phyloP scores from a whole-genome alignment of 64 coral and sea anemone genomes.

The Pocillopora damicornis region DNA sequence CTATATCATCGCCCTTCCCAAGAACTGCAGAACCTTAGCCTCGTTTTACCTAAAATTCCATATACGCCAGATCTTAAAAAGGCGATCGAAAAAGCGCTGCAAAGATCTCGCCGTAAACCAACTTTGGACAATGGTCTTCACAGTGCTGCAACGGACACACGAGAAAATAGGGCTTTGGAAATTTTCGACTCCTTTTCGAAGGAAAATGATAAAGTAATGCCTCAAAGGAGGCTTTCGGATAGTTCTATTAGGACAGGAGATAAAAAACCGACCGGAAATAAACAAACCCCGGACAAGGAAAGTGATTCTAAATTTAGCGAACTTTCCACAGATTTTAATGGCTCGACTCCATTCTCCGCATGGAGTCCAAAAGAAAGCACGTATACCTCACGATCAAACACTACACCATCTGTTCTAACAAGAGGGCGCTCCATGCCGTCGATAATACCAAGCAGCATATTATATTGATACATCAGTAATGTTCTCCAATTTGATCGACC shows the following conservation, averaged over 20 bases:
- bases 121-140: background rate
- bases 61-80: constrained; percentile 74
- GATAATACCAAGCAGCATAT: constrained; percentile 23
- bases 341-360: constrained; percentile 37
- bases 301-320: constrained; percentile 40
- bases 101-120: constrained; percentile 15
- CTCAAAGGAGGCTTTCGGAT: constrained; percentile 35
- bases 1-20: constrained; percentile 48
- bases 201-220: background rate
- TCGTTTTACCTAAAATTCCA: constrained; percentile 75
- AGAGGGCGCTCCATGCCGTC: constrained; percentile 16
- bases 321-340: constrained; percentile 37
- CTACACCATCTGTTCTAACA: background rate
- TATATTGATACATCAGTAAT: background rate
- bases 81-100: constrained; percentile 68
- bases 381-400: background rate
- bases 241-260: background rate
- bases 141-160: background rate
- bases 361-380: background rate
- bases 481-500: too few species aligned
- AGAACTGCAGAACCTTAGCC: constrained; percentile 30
- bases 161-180: background rate
- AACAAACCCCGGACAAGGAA: background rate
- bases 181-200: background rate
- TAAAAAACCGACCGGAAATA: constrained; percentile 1